Percentiles rank a stretch among this genome's conserved stretches.
Conservation (phyloP, 2,888 invertebrate species). For the Platycheirus rosarum region DNA sequence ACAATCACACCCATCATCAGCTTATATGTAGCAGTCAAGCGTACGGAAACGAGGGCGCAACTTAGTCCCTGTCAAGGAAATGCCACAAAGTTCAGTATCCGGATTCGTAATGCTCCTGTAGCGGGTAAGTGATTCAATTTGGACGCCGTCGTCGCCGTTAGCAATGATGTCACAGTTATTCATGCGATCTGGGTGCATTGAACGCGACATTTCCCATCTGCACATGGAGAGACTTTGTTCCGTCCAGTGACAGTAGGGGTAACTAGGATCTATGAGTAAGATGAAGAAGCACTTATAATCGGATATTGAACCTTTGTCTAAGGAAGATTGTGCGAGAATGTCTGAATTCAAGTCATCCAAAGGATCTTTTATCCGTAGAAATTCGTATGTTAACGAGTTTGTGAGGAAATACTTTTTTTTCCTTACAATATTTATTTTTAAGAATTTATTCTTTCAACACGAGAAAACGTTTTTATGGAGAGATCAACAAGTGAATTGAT, state of each 20-base stretch:
- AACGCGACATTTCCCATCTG: conserved; percentile 27
- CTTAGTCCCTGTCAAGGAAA: conserved; percentile 48
- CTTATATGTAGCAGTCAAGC: not conserved
- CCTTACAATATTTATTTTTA: conserved; percentile 31
- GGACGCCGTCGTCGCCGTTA: conserved; percentile 29
- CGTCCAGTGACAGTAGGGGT: not conserved
- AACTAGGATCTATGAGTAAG: too few species aligned
- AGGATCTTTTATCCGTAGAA: conserved; percentile 17
- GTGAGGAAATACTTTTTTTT: not conserved
- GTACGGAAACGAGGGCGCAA: conserved; percentile 17
- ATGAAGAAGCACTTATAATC: conserved; percentile 31
- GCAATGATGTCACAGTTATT: conserved; percentile 32
- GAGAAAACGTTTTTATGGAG: not conserved
- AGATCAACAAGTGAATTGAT: conserved; percentile 39
- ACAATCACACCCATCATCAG: not conserved
- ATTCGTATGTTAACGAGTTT: conserved; percentile 29
- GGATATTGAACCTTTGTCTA: conserved; percentile 55
- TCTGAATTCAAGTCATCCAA: conserved; percentile 5
- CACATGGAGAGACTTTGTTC: conserved; percentile 2
- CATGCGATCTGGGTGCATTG: conserved; percentile 40
- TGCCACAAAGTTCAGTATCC: conserved; percentile 40
- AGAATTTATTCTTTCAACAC: conserved; percentile 7
- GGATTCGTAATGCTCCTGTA: conserved; percentile 10
- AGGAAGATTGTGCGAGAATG: conserved; percentile 24
- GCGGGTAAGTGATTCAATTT: conserved; percentile 46